A percentile compares a stretch with the other conserved stretches of the same genome.
phyloP scores from a whole-genome alignment of 2,113 vertebrate genomes.

The Trachemys scripta region DNA sequence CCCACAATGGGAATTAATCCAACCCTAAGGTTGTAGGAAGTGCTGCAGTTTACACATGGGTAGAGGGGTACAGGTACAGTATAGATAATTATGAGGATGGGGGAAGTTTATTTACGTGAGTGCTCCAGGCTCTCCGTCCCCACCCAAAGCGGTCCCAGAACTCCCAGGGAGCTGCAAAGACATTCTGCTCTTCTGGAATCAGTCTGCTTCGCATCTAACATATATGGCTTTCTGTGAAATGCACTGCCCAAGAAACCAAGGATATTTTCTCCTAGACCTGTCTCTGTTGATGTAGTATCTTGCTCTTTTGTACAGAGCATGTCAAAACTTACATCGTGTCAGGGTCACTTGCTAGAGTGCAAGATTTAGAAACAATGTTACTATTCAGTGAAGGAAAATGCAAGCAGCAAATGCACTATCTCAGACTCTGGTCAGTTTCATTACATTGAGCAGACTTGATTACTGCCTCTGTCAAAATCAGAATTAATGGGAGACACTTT shows the following conservation, averaged over 20 bases:
- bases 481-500: conserved; percentile 14
- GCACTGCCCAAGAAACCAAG: neutral
- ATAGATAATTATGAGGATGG: neutral
- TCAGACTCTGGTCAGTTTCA: conserved; percentile 46
- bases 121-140: neutral
- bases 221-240: neutral
- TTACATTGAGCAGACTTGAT: conserved; percentile 20
- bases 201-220: neutral
- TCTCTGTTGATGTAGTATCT: rapidly evolving
- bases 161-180: neutral
- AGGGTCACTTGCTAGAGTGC: neutral
- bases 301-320: neutral
- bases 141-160: neutral
- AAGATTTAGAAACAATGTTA: conserved; percentile 19
- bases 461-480: conserved; percentile 26
- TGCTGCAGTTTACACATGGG: neutral
- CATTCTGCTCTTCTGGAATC: neutral
- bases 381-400: conserved; percentile 40
- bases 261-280: neutral
- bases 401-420: neutral
- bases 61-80: neutral
- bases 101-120: neutral
- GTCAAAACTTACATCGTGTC: neutral
- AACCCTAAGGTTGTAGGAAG: neutral
- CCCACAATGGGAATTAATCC: neutral